phyloP scores from a whole-genome alignment of 2,888 invertebrate genomes.

The Ochropacha duplaris region DNA sequence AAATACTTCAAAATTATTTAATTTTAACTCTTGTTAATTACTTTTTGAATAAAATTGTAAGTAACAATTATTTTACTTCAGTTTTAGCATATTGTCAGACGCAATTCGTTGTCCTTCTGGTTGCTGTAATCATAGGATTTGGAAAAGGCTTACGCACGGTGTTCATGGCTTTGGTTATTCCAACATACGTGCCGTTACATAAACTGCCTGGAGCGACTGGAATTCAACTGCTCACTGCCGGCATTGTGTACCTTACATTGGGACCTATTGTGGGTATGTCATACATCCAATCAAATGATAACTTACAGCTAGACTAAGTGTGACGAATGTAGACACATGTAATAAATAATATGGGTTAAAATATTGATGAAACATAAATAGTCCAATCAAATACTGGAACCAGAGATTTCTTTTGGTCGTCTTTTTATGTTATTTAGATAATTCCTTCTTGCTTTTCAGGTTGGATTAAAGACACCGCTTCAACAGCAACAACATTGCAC shows the following conservation, averaged over 20 bases:
- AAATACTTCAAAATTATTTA: slow-evolving; percentile 7
- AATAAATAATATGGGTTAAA: too few relatives aligned
- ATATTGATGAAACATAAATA: too few relatives aligned
- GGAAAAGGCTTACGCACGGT: slow-evolving; percentile 89
- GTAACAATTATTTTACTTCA: slow-evolving; percentile 46
- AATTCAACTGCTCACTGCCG: slow-evolving; percentile 86
- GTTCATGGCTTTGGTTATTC: slow-evolving; percentile 89
- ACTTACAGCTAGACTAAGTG: too few relatives aligned
- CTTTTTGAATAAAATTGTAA: background rate
- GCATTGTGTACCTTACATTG: slow-evolving; percentile 83
- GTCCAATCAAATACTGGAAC: too few relatives aligned
- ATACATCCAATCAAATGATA: background rate
- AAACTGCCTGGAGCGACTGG: slow-evolving; percentile 88
- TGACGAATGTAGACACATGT: too few relatives aligned
- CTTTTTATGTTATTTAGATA: background rate
- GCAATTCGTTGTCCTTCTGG: slow-evolving; percentile 79
- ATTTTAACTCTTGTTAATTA: slow-evolving; percentile 6
- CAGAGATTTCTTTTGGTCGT: too few relatives aligned
- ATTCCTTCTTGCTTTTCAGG: slow-evolving; percentile 64
- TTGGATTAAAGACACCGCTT: slow-evolving; percentile 84
- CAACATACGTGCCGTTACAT: slow-evolving; percentile 86
- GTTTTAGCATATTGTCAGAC: slow-evolving; percentile 85
- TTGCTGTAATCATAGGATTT: slow-evolving; percentile 86
- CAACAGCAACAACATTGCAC: slow-evolving; percentile 85
- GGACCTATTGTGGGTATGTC: slow-evolving; percentile 86